Evolutionary conservation across 2,888 invertebrate genomes (phyloP).

Genomic region (Stictocephala bisonia): DNA sequence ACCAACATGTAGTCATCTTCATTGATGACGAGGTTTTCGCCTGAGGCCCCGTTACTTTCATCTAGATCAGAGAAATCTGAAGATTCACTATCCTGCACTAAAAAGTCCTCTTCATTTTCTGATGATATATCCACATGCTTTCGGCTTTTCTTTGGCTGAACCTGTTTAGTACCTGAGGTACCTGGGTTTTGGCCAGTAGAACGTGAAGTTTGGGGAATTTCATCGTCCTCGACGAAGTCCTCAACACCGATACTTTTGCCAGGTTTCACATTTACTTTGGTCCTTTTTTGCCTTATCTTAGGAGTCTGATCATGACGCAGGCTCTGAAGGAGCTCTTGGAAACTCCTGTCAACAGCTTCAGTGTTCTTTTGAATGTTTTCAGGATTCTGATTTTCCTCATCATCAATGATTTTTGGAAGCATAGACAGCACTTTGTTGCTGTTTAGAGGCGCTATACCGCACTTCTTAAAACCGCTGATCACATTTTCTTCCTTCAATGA

Average conservation of each 20-base stretch:
- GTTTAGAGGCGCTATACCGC: conserved; percentile 48
- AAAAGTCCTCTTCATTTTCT: conserved; percentile 44
- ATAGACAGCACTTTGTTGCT: conserved; percentile 37
- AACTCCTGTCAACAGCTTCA: conserved; percentile 36
- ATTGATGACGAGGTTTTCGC: conserved; percentile 42
- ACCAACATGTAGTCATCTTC: conserved; percentile 42
- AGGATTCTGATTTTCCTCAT: conserved; percentile 33
- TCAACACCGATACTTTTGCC: conserved; percentile 39
- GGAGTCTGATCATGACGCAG: conserved; percentile 36
- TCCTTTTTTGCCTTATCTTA: conserved; percentile 29
- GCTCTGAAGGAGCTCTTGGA: conserved; percentile 36
- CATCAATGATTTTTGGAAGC: conserved; percentile 39
- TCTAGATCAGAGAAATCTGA: conserved; percentile 38
- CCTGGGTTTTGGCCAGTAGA: conserved; percentile 42
- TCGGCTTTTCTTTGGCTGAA: conserved; percentile 38
- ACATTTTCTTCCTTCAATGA: conserved; percentile 39
- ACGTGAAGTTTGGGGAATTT: conserved; percentile 43
- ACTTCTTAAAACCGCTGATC: conserved; percentile 43
- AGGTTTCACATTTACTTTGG: conserved; percentile 37
- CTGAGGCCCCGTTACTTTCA: conserved; percentile 38
- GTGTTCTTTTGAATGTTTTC: conserved; percentile 24
- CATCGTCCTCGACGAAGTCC: conserved; percentile 39
- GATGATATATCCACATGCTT: conserved; percentile 37
- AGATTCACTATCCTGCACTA: conserved; percentile 41
- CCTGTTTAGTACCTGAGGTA: conserved; percentile 22